Conservation (phyloP, 2,888 invertebrate species). For the Schrankia costaestrigalis region DNA sequence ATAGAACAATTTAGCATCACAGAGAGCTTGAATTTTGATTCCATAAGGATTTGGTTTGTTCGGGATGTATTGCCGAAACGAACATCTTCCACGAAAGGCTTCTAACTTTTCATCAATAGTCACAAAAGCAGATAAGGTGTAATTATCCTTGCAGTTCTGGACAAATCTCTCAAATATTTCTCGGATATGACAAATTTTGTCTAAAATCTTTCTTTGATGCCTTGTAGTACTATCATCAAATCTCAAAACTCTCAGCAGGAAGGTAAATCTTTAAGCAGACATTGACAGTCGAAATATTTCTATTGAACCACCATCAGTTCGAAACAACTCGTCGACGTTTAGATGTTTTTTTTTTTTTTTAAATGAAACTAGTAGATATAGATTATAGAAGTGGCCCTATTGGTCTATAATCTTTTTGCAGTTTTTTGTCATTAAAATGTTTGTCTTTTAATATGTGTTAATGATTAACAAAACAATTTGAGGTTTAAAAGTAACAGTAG, state of each 20-base stretch:
- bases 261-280: neutral
- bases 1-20: constrained; percentile 18
- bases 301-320: constrained; percentile 5
- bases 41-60: constrained; percentile 21
- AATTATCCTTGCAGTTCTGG: constrained; percentile 10
- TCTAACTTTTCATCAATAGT: constrained; percentile 21
- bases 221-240: too few species aligned
- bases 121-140: constrained; percentile 6
- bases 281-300: constrained; percentile 3
- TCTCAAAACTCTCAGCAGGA: constrained; percentile 1
- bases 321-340: constrained; percentile 3
- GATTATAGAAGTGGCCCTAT: too few species aligned
- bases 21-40: constrained; percentile 16
- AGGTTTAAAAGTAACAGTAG: too few species aligned
- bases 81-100: constrained; percentile 18
- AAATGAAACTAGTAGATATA: too few species aligned
- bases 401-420: too few species aligned
- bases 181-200: constrained; percentile 1
- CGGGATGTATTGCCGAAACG: constrained; percentile 17
- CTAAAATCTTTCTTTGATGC: too few species aligned
- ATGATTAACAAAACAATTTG: too few species aligned
- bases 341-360: constrained; percentile 2
- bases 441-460: too few species aligned
- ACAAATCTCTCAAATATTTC: constrained; percentile 1
- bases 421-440: too few species aligned